A percentile compares a stretch with the other conserved stretches of the same genome.
Evolutionary conservation across 2,113 vertebrate genomes (phyloP).

Genomic region (Leiothrix lutea): DNA sequence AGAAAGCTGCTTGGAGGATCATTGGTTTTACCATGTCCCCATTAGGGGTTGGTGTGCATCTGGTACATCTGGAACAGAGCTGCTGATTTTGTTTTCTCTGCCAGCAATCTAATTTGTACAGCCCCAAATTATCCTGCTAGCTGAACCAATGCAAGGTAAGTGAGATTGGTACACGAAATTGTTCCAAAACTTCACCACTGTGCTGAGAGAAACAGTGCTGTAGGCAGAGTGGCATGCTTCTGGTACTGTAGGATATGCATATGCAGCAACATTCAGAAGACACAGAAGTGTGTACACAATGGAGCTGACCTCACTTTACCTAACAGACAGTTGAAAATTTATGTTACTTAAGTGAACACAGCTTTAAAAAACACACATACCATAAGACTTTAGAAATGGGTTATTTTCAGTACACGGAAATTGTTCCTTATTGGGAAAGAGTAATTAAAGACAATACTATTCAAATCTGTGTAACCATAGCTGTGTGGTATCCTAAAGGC

Average conservation of each 20-base stretch:
- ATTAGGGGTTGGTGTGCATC: not conserved
- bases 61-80: not conserved
- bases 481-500: not conserved
- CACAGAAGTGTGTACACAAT: not conserved
- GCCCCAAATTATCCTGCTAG: not conserved
- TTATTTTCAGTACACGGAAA: not conserved
- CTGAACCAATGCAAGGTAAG: not conserved
- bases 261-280: not conserved
- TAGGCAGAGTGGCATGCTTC: not conserved
- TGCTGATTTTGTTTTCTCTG: not conserved
- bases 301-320: not conserved
- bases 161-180: not conserved
- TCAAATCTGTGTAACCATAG: not conserved
- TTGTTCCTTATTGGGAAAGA: not conserved
- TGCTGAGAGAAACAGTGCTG: not conserved
- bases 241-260: not conserved
- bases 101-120: not conserved
- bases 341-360: not conserved
- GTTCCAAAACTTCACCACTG: not conserved
- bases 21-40: not conserved
- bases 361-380: not conserved
- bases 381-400: not conserved
- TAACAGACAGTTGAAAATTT: not conserved
- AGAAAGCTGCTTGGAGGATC: not conserved
- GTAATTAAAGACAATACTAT: not conserved